A percentile compares a stretch with the other conserved stretches of the same genome.
Evolutionary conservation across 2,113 vertebrate species (phyloP).

Genomic region (Sinosuthora webbiana): DNA sequence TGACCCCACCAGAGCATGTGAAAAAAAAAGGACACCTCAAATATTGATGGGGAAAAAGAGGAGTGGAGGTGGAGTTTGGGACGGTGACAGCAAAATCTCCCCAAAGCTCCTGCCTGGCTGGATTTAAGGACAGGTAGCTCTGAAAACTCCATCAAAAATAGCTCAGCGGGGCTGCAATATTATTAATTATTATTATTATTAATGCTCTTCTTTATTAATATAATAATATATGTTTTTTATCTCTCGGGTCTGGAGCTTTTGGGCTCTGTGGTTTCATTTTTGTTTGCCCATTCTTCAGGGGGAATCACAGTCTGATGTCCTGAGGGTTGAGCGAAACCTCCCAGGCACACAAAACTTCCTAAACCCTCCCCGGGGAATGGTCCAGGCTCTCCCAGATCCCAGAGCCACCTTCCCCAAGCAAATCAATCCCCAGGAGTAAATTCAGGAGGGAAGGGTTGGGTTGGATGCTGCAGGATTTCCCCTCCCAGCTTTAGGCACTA

Average conservation of each 20-base stretch:
- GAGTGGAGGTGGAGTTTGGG: too few species aligned
- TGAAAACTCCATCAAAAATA: not conserved
- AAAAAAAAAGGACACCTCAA: not conserved
- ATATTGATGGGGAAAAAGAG: not conserved
- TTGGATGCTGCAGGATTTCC: not conserved
- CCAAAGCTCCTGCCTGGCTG: not conserved
- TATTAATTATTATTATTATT: too few species aligned
- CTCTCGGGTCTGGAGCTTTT: not conserved
- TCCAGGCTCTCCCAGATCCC: not conserved
- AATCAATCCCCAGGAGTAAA: not conserved
- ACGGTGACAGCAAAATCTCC: not conserved
- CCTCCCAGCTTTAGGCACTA: not conserved
- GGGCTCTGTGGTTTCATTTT: not conserved
- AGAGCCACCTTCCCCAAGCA: not conserved
- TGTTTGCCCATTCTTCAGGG: fast-evolving
- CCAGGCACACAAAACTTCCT: not conserved
- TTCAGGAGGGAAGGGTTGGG: not conserved
- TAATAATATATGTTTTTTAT: not conserved
- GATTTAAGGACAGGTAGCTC: not conserved
- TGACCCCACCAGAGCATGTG: not conserved
- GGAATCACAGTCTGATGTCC: not conserved
- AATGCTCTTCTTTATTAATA: too few species aligned
- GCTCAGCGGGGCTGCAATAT: not conserved
- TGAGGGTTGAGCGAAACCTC: not conserved
- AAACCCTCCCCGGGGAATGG: not conserved